phyloP scores from a whole-genome alignment of 2,113 vertebrate genomes.

The Onychostoma macrolepis region DNA sequence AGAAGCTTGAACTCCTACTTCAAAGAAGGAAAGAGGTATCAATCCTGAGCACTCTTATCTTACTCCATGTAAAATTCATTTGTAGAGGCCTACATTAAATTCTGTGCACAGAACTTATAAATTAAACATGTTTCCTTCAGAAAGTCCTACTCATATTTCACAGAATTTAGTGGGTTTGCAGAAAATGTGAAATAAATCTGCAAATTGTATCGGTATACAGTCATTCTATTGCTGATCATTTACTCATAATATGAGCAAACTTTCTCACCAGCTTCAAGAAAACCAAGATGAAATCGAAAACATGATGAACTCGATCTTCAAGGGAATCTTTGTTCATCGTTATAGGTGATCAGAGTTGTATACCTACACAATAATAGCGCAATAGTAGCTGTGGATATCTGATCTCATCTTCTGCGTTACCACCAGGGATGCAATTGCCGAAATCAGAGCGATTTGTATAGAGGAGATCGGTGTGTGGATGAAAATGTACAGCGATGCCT shows the following conservation, averaged over 20 bases:
- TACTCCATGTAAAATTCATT: neutral
- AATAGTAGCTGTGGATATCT: neutral
- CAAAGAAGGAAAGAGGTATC: conserved; percentile 96
- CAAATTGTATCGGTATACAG: neutral
- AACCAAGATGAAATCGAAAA: conserved; percentile 99
- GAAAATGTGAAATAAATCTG: neutral
- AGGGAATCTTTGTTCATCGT: conserved; percentile 98
- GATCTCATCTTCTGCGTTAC: neutral
- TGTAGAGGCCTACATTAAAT: neutral
- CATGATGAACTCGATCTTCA: conserved; percentile 99
- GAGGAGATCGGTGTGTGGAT: conserved; percentile 99
- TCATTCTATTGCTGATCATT: neutral
- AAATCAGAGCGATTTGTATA: conserved; percentile 97
- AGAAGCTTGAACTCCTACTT: conserved; percentile 93
- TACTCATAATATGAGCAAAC: neutral
- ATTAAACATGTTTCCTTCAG: neutral
- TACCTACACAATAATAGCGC: neutral
- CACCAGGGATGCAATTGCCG: conserved; percentile 92
- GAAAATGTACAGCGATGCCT: conserved; percentile 99
- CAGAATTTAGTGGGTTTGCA: neutral
- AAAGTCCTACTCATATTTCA: neutral
- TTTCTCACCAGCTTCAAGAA: conserved; percentile 87
- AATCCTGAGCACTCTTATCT: neutral
- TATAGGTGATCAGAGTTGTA: conserved; percentile 82
- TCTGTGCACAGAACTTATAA: neutral